Percentiles rank a stretch among this genome's conserved stretches.
phyloP scores from a whole-genome alignment of 2,797 vertebrate genomes.

The Tiaroga cobitis region DNA sequence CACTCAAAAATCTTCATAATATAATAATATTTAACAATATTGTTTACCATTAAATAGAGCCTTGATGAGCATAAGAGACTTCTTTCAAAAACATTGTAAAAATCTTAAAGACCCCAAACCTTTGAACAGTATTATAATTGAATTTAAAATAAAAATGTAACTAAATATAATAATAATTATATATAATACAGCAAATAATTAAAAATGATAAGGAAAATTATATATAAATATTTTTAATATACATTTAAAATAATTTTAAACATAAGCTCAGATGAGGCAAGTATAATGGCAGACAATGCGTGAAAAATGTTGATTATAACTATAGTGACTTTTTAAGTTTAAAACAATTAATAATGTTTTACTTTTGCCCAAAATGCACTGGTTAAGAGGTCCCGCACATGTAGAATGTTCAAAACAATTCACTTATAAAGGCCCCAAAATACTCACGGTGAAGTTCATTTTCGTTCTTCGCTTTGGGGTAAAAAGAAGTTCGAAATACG shows the following conservation, averaged over 20 bases:
- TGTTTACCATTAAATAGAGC: neutral
- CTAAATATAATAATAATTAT: neutral
- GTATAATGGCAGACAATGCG: neutral
- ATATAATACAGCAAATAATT: neutral
- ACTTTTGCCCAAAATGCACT: too few relatives aligned
- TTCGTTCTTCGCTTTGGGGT: too few relatives aligned
- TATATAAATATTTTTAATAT: too few relatives aligned
- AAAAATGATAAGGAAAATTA: neutral
- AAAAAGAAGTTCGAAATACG: too few relatives aligned
- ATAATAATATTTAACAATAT: too few relatives aligned
- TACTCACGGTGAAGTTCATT: too few relatives aligned
- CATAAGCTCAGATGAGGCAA: neutral
- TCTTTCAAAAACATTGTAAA: neutral
- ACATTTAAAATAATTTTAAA: neutral
- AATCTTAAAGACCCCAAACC: neutral
- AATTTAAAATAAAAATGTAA: too few relatives aligned
- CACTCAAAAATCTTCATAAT: neutral
- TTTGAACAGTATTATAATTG: neutral
- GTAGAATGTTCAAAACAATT: neutral
- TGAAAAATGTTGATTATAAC: too few relatives aligned
- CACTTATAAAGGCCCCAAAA: neutral
- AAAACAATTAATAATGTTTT: too few relatives aligned
- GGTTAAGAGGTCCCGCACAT: neutral
- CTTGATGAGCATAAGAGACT: neutral
- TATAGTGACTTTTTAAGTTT: too few relatives aligned